Evolutionary conservation across 2,113 vertebrate genomes (phyloP), one percentile per base, ranked within the genome.

Genomic region (Apeltes quadracus): DNA sequence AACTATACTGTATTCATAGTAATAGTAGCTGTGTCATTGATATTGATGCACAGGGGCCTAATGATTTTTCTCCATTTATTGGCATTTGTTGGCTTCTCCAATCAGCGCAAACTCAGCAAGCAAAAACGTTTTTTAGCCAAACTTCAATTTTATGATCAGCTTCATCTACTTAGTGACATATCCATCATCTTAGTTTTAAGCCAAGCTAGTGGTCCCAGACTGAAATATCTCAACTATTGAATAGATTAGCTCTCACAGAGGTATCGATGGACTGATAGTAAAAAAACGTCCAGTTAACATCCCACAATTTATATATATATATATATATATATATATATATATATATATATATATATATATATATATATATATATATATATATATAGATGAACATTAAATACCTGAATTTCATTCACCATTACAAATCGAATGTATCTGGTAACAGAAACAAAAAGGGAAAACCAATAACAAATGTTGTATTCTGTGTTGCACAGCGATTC

Each of bases 21-120:
- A 53, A 44, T 7, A 70, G 43, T 16, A 32, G 11, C 36, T 53
- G 39, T 81, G 12, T 83, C 25, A 69, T 79, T 64, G 59, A 34
- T 59, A 68, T 41, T 7, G 12, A 29, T 48, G 16, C 46, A 57
- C 25, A 51, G 34, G 44, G 7, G 4, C 13, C 41, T 51, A 57
- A 79, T 74, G 36, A 62, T 53, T 61, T 38, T 20, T n/a, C 11
- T n/a, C n/a, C n/a, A n/a, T n/a, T n/a, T n/a, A n/a, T n/a, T n/a
- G n/a, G n/a, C n/a, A n/a, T 58, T 39, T 14, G 7, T 34, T 58
- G 20, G 15, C 32, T 11, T 6, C 4, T 34, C 3, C 0, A 29
- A 10, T 22, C 7, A 38, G 44, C 10, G 2, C 22, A 54, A 55
- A 53, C 23, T 18, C 2, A 9, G 20, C 36, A 10, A 38, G 32